Evolutionary conservation across 2,888 invertebrate genomes (phyloP), one percentile per base, ranked within the genome.

Genomic region (Tachina lurida): DNA sequence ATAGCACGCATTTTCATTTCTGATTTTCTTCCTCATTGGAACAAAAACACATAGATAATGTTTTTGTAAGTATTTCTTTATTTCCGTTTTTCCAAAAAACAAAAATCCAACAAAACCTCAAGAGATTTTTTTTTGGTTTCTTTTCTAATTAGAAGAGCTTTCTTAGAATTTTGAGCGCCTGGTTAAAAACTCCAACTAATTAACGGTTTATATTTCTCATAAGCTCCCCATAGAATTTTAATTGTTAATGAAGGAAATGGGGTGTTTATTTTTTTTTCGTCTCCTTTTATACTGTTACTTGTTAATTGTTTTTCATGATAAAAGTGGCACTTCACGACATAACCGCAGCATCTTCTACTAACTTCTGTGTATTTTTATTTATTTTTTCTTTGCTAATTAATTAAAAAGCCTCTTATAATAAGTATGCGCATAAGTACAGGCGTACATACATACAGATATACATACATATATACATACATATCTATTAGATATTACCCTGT

Each of bases 171-270:
- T 91, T 91, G 91, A 13, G 87, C 89, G 90, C 91, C 91, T 91
- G 89, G 88, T 91, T 87, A 88, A 90, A 90, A 91, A 90, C 91
- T 91, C 91, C 90, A 91, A 91, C 91, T 91, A 91, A 91, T 91
- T 91, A 91, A 91, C 90, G 88, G 89, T 90, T 91, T 91, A 89
- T 67, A 67, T 90, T 41, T 70, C 63, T 41, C 63, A 31, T 65
- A 65, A 71, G 65, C 63, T 70, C 74, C 74, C 67, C 67, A 49
- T 17, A 58, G 62, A 45, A 31, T 74, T 78, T 67, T 70, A 74
- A 62, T 71, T 63, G 47, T 10, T 39, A 7, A 39, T 43, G 19
- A 60, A 22, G 13, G 1, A 39, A 56, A 3, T 19, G 63, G 56
- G 17, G 43, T 31, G 31, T 31, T 31, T 31, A 52, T 12, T 22